Evolutionary conservation across 2,888 invertebrate species (phyloP), one percentile per base, ranked within the genome.

Genomic region (Melinaea menophilus): DNA sequence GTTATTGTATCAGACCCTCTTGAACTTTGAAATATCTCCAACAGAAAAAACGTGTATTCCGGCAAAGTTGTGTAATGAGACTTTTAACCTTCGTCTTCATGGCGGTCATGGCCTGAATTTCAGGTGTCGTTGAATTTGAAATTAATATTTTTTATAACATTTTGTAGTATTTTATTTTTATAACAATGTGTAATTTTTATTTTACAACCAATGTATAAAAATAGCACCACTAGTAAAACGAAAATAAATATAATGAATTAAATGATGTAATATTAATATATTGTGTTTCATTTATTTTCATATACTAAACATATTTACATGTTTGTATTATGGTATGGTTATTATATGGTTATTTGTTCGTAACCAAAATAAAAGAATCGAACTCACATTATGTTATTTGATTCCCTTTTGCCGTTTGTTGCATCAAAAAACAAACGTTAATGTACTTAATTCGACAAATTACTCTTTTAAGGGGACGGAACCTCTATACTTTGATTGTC

Each of bases 91-190:
- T 0, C 72, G 68, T 4, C 58, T 87, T 0, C 70, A 80, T 4
- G 86, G 84, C 0, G 87, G 86, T 1, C 81, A 83, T 58, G 82
- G 81, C 81, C 64, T 86, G 2, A 70, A 77, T 9, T 72, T 84
- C 45, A 65, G 31, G 31, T 31, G 31, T 31, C 51, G 51, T 51
- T 7, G 31, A 51, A 9, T 2, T 22, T 22, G 22, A 22, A 22
- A 51, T 31, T 41, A 9, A 9, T 41, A 41, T 0, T 9, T 41
- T 41, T 5, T 9, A 9, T 41, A 41, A 41, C 41, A 41, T 9
- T 2, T 9, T 41, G 11, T 41, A 41, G 11, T 7, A 51, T 31
- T 51, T 51, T 22, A 9, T 5, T 41, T 22, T 22, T 22, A 22
- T 22, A 22, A 22, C 22, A 22, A 22, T 22, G 22, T 22, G 22